A percentile compares a stretch with the other conserved stretches of the same genome.
phyloP scores from a whole-genome alignment of 2,113 vertebrate species.

The Rhinichthys klamathensis region DNA sequence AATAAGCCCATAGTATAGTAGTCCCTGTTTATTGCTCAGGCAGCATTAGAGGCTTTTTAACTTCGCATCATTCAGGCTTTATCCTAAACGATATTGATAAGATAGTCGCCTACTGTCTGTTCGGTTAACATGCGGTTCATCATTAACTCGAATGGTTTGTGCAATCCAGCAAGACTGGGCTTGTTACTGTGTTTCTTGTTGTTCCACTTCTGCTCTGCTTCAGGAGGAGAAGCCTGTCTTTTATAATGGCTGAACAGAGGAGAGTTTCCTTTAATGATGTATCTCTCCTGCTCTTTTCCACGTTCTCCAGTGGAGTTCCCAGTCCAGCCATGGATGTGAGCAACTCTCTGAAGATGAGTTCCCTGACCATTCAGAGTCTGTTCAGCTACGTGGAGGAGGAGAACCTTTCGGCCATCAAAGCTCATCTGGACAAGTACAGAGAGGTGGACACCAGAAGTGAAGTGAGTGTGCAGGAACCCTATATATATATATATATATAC shows the following conservation, averaged over 20 bases:
- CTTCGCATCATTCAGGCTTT: slow-evolving; percentile 15
- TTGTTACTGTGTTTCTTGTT: slow-evolving; percentile 16
- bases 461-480: slow-evolving; percentile 74
- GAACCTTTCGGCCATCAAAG: slow-evolving; percentile 89
- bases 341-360: slow-evolving; percentile 83
- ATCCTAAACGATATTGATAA: slow-evolving; percentile 40
- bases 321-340: slow-evolving; percentile 74
- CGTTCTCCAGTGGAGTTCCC: slow-evolving; percentile 34
- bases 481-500: no score
- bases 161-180: slow-evolving; percentile 14
- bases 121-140: slow-evolving; percentile 29
- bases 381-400: slow-evolving; percentile 93
- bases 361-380: slow-evolving; percentile 87
- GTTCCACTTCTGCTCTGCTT: background rate
- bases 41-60: slow-evolving; percentile 34
- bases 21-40: slow-evolving; percentile 26
- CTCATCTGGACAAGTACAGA: slow-evolving; percentile 91
- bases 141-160: slow-evolving; percentile 38
- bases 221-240: background rate
- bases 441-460: slow-evolving; percentile 97
- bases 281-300: slow-evolving; percentile 45
- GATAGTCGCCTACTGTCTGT: slow-evolving; percentile 30
- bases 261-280: slow-evolving; percentile 35
- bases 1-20: slow-evolving; percentile 1
- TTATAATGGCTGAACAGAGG: slow-evolving; percentile 3